phyloP scores from a whole-genome alignment of 2,113 vertebrate species.

The Pelusios castaneus region DNA sequence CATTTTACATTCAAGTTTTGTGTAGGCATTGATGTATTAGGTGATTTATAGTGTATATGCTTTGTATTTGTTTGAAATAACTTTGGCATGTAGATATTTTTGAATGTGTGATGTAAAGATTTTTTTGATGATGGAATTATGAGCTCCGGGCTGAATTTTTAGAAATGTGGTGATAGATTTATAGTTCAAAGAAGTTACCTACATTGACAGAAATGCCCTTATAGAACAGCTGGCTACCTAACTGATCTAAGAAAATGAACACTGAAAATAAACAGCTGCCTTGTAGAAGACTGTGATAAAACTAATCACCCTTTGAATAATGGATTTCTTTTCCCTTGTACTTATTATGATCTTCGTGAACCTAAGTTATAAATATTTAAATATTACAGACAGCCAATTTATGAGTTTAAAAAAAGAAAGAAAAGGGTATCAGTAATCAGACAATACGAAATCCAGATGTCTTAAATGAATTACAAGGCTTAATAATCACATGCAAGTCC shows the following conservation, averaged over 20 bases:
- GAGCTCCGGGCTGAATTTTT: conserved; percentile 65
- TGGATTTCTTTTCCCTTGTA: conserved; percentile 69
- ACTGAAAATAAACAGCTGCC: conserved; percentile 72
- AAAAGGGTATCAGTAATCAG: not conserved
- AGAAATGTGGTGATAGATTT: conserved; percentile 66
- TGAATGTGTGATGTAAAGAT: conserved; percentile 69
- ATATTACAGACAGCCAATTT: conserved; percentile 38
- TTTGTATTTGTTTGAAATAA: conserved; percentile 67
- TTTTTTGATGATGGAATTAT: conserved; percentile 71
- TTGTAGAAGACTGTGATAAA: conserved; percentile 62
- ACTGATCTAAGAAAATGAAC: conserved; percentile 69
- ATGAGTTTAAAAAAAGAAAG: conserved; percentile 5
- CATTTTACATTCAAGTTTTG: conserved; percentile 42
- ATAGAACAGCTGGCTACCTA: conserved; percentile 72
- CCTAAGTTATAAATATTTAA: conserved; percentile 69
- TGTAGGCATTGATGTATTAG: conserved; percentile 30
- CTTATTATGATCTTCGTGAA: conserved; percentile 66
- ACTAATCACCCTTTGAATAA: conserved; percentile 68
- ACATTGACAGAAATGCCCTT: conserved; percentile 71
- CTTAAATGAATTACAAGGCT: not conserved
- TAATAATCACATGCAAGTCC: not conserved
- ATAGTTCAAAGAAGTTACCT: conserved; percentile 68
- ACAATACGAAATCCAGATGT: not conserved
- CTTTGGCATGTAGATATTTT: conserved; percentile 54
- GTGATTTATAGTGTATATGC: conserved; percentile 39